Evolutionary conservation across 2,888 invertebrate species (phyloP), one percentile per base, ranked within the genome.

Genomic region (Gymnocheta viridis): DNA sequence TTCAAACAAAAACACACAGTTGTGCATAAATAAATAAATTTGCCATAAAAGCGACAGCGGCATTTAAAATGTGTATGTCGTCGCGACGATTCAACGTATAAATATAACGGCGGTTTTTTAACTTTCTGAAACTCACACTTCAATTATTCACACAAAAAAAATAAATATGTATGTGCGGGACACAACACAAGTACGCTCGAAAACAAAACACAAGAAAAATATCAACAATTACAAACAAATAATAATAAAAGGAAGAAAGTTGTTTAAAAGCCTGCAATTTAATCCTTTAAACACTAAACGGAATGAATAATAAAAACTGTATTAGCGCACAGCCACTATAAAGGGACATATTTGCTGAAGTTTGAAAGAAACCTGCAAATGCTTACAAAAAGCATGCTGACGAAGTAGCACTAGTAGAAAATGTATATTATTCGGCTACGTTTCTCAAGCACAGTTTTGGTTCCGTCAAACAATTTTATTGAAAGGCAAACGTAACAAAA

Each of bases 141-240:
- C 86, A 85, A 87, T 87, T 87, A 87, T 86, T 87, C 86, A 86
- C 82, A 82, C 44, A 51, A 69, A 62, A 49, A 27, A 62, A 49
- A 35, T 27, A 51, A 78, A 66, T 24, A 47, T n/a, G n/a, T n/a
- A n/a, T n/a, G n/a, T n/a, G n/a, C 41, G 49, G 58, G 74, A 51
- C 69, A 58, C 41, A 72, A 27, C 41, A n/a, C 41, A 72, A 62
- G 47, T 35, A 70, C 9, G 54, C 2, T 24, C n/a, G 2, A 72
- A 44, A 69, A 74, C 35, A 56, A 29, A 41, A 60, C 17, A 22
- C n/a, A 58, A 62, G 3, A 41, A 41, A 17, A 35, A 56, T 19
- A 32, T 24, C 17, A 64, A 27, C 24, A 51, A 24, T 29, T 32
- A n/a, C 22, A 51, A 70, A n/a, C n/a, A n/a, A n/a, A n/a, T n/a